Evolutionary conservation across 1,140 invertebrate genomes (phyloP).

Genomic region (Procambarus clarkii): DNA sequence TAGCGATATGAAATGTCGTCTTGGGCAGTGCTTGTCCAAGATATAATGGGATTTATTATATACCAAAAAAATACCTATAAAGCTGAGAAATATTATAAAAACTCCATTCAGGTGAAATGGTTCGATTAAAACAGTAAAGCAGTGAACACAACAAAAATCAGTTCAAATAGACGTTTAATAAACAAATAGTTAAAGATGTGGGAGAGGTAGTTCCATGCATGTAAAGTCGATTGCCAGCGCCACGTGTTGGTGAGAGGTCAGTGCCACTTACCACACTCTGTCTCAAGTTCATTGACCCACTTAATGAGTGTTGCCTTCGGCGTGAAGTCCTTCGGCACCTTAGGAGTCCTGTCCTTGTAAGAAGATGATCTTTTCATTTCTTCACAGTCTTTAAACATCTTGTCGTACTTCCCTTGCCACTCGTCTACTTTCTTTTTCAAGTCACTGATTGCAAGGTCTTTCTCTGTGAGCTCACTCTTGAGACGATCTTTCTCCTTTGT

Average conservation of each 20-base stretch:
- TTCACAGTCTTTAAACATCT: constrained; percentile 77
- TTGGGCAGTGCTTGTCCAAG: too few relatives aligned
- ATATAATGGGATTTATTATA: too few relatives aligned
- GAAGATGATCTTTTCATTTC: constrained; percentile 78
- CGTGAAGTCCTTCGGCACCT: constrained; percentile 83
- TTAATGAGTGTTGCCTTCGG: constrained; percentile 85
- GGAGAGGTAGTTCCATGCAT: neutral
- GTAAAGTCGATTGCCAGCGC: neutral
- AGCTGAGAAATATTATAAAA: too few relatives aligned
- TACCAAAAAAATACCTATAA: too few relatives aligned
- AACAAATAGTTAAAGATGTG: neutral
- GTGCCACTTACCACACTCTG: constrained; percentile 82
- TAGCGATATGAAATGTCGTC: too few relatives aligned
- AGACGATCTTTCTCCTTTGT: constrained; percentile 76
- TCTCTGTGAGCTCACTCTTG: constrained; percentile 73
- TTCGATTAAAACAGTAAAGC: neutral
- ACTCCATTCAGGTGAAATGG: too few relatives aligned
- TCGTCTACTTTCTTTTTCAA: constrained; percentile 73
- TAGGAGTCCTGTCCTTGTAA: constrained; percentile 80
- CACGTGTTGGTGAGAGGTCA: neutral
- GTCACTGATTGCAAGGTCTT: constrained; percentile 38
- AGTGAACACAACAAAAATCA: neutral
- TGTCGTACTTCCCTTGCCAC: constrained; percentile 72
- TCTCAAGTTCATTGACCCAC: constrained; percentile 87
- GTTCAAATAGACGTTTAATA: too few relatives aligned